phyloP scores from a whole-genome alignment of 1,140 invertebrate species.

The Ladona fulva region DNA sequence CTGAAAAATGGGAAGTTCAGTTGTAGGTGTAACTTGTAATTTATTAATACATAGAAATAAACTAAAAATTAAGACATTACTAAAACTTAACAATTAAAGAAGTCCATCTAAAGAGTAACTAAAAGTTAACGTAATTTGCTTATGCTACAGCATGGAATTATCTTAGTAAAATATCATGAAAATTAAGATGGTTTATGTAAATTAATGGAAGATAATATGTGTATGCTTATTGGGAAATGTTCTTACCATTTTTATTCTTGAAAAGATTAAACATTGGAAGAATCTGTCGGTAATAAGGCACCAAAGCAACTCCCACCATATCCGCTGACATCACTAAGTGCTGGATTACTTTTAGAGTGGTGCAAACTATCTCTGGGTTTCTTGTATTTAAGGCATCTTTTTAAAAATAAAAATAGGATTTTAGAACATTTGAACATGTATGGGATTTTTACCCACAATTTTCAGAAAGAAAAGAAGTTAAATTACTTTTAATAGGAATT shows the following conservation, averaged over 20 bases:
- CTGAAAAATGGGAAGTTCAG: no score
- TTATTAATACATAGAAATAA: no score
- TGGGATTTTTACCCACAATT: neutral
- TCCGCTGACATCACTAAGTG: conserved; percentile 70
- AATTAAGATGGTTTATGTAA: neutral
- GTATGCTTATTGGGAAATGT: conserved; percentile 1
- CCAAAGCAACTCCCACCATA: conserved; percentile 74
- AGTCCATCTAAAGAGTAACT: no score
- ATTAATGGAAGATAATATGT: conserved; percentile 17
- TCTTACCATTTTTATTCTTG: conserved; percentile 74
- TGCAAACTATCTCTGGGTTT: conserved; percentile 63
- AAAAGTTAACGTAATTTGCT: no score
- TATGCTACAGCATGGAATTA: neutral
- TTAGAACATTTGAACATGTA: neutral
- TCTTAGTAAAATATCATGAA: conserved; percentile 18
- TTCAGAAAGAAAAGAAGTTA: neutral
- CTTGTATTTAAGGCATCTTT: conserved; percentile 75
- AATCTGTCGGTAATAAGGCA: conserved; percentile 89
- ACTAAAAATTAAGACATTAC: no score
- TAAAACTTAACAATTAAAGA: no score
- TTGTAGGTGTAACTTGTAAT: no score
- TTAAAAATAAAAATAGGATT: conserved; percentile 27
- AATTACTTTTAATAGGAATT: conserved; percentile 82
- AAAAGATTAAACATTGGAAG: conserved; percentile 82
- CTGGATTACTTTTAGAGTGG: conserved; percentile 70